Base-by-base conservation (phyloP, 2,113 vertebrate genomes). In the cat (Felis catus) region DNA sequence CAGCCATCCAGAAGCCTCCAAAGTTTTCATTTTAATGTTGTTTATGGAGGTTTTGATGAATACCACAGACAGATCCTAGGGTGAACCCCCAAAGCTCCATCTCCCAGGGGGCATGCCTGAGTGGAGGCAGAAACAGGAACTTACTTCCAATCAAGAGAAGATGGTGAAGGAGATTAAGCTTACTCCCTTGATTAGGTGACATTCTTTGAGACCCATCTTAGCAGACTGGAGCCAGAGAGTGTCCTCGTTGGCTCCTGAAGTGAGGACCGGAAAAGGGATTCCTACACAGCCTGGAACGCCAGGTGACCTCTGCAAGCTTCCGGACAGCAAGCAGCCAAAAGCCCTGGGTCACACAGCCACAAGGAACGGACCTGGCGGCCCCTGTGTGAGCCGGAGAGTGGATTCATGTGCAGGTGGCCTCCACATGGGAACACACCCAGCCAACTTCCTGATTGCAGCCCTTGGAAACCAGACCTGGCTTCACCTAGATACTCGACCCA, bases 401-500 rank as follows among this genome's bases (percentile, higher is more conserved):
- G 29, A 31, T 31, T 33, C 27, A 13, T 48, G 39, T 16, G 29
- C 29, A 16, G n/a, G 19, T 13, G 31, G 4, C 48, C 39, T 25
- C 41, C 45, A 68, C 45, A 13, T 13, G 14, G 58, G 36, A 31
- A 65, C 21, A 9, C 1, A 12, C 13, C 15, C 36, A 45, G 25
- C 25, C 81, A 13, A 12, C 55, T 66, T 18, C 29, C 15, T 70
- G 45, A 29, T 10, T 27, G 25, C 39, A 65, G 45, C 36, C 39
- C 33, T 29, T 4, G 31, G 4, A 19, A 83, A 5, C 12, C 39
- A 48, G 36, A 33, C 48, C 39, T 10, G 33, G 58, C 11, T 29
- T 1, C 0, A 8, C 5, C 1, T 19, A 41, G 31, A 55, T 0
- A 16, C 29, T 15, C 23, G 45, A 51, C 12, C n/a, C 27, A 2